Base-by-base conservation (phyloP, 2,113 vertebrate genomes). In the Lophochroa leadbeateri region DNA sequence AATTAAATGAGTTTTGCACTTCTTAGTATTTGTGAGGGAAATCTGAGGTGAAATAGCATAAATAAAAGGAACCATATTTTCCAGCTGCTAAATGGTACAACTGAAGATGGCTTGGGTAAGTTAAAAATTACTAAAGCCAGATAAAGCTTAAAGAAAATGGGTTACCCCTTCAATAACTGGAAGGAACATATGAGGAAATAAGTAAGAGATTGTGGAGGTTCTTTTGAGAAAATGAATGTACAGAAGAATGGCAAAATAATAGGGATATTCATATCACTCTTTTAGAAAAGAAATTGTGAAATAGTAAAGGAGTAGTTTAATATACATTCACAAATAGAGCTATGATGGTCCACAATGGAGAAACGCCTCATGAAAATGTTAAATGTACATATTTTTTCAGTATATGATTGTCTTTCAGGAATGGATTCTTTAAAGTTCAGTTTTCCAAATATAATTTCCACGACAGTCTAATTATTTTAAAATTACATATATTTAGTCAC, bases 1-100 rank as follows among this genome's bases (percentile, higher is more conserved):
- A 96, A 97, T 89, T 93, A 94, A 96, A 94, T 92, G 86, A 90
- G 90, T 96, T 97, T 92, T 92, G 64, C 33, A 88, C 52, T 90
- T 76, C 49, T 63, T 50, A 57, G 44, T 78, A 82, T 90, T 91
- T 47, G 6, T 80, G 63, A 75, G 89, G 82, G 84, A 95, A 96
- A 97, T 90, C 21, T 39, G 50, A 83, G 58, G 70, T 84, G 85
- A 83, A 85, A 81, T 37, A 60, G 33, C 63, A 86, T 61, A 95
- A 96, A 92, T 94, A 94, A 93, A 84, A 87, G 58, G 31, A 94
- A 65, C 6, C 11, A 14, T 57, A 31, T 86, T 86, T 93, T 87
- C 58, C 41, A 71, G 0, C 12, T 65, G 55, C 52, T 31, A 71
- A 55, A 20, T 35, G 50, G 63, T 71, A 61, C 41, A 63, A 91